Conservation (phyloP, 2,113 vertebrate genomes). For the Oreochromis spilurus region DNA sequence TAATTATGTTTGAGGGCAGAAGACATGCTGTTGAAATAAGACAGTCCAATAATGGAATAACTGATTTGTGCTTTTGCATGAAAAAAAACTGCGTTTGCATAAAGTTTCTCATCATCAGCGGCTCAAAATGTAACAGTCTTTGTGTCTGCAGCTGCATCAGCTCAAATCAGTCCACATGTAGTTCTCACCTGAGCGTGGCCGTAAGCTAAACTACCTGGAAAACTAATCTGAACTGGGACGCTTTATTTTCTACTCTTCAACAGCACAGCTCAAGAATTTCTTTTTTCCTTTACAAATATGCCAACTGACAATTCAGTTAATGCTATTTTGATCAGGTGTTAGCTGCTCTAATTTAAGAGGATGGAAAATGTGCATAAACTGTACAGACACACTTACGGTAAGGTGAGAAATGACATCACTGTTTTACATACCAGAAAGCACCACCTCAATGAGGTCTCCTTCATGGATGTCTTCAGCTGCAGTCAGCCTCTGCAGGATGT, state of each 20-base stretch:
- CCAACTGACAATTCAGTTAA: not conserved
- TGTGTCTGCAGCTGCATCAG: not conserved
- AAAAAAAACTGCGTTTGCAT: not conserved
- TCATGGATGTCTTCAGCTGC: conserved; percentile 94
- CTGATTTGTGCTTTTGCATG: accelerated
- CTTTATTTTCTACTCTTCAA: not conserved
- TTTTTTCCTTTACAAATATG: not conserved
- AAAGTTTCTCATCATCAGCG: not conserved
- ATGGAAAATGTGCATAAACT: not conserved
- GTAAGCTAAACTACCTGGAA: not conserved
- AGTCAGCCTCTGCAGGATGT: conserved; percentile 93
- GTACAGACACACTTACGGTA: not conserved
- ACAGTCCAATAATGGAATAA: not conserved
- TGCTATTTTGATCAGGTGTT: not conserved
- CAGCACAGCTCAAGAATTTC: not conserved
- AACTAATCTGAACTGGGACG: not conserved
- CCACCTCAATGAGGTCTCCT: conserved; percentile 95
- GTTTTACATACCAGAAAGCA: conserved; percentile 84
- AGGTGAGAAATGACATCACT: not conserved
- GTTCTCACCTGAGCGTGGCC: not conserved
- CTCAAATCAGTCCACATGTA: not conserved
- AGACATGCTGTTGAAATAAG: not conserved
- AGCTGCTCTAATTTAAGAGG: not conserved
- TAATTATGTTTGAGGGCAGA: not conserved
- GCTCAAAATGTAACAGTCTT: not conserved